These are phyloP conservation scores for Platichthys flesus DNA, from an alignment of 2,113 vertebrate genomes.

Conservation along the genomic window DNA sequence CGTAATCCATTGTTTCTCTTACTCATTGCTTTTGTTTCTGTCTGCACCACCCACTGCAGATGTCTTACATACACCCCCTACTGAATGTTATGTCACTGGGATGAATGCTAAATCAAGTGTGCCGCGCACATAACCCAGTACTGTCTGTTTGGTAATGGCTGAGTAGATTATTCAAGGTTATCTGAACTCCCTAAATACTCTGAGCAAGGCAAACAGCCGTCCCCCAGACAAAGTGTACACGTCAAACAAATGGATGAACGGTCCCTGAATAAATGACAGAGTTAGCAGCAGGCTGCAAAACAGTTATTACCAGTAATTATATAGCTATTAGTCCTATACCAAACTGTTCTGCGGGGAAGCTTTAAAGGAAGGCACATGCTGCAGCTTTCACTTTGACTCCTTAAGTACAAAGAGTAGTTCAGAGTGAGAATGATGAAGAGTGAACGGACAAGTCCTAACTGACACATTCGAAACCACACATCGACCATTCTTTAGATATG, in stretches of 20 bases:
- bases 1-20: conserved; percentile 23
- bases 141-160: conserved; percentile 41
- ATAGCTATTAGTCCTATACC: conserved; percentile 25
- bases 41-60: conserved; percentile 21
- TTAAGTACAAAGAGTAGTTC: conserved; percentile 37
- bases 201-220: conserved; percentile 45
- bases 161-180: conserved; percentile 67
- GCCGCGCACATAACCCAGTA: conserved; percentile 26
- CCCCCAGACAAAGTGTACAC: conserved; percentile 24
- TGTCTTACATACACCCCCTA: conserved; percentile 37
- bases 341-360: conserved; percentile 3
- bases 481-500: conserved; percentile 38
- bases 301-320: conserved; percentile 40
- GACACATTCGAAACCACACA: conserved; percentile 57
- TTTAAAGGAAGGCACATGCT: conserved; percentile 1
- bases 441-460: conserved; percentile 34
- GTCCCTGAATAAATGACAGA: conserved; percentile 15
- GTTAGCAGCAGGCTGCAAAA: conserved; percentile 5
- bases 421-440: conserved; percentile 26
- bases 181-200: conserved; percentile 53
- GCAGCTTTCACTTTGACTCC: conserved; percentile 25
- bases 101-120: conserved; percentile 52
- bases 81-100: conserved; percentile 45
- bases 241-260: conserved; percentile 52
- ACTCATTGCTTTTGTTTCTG: background rate